Conservation (phyloP, 2,888 invertebrate species). For the Parelbella ahira region DNA sequence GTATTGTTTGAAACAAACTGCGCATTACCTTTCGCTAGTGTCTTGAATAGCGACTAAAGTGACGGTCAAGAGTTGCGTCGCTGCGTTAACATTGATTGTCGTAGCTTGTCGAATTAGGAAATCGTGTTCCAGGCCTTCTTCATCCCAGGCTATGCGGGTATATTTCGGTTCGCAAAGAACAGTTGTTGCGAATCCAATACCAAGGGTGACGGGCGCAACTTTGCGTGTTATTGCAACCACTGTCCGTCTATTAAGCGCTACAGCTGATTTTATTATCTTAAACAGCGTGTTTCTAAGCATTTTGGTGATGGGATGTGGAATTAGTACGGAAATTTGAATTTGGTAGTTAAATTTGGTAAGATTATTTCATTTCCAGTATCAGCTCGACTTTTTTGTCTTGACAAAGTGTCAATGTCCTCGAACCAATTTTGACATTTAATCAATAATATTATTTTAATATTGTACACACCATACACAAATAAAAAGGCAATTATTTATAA, state of each 20-base stretch:
- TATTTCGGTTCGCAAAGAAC: conserved; percentile 50
- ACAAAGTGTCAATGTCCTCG: too few relatives aligned
- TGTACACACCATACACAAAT: too few relatives aligned
- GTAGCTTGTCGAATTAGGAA: conserved; percentile 78
- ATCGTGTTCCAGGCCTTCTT: conserved; percentile 67
- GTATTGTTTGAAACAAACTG: not conserved
- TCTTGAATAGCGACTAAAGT: conserved; percentile 78
- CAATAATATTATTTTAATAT: too few relatives aligned
- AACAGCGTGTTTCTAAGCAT: conserved; percentile 57
- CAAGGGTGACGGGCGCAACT: conserved; percentile 49
- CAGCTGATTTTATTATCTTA: conserved; percentile 42
- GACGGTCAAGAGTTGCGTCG: conserved; percentile 75
- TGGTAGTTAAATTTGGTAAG: not conserved
- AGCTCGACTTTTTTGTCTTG: too few relatives aligned
- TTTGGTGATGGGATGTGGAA: conserved; percentile 18
- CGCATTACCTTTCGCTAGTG: conserved; percentile 65
- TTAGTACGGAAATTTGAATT: conserved; percentile 12
- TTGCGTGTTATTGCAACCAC: conserved; percentile 42
- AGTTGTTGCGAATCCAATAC: conserved; percentile 49
- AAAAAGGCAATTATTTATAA: too few relatives aligned
- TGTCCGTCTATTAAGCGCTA: conserved; percentile 38
- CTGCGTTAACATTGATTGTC: conserved; percentile 75
- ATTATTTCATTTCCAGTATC: too few relatives aligned
- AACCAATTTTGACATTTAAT: too few relatives aligned
- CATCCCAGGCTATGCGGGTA: conserved; percentile 42